Base-by-base conservation (phyloP, 2,797 vertebrate species). In the Diglossa cyanea region DNA sequence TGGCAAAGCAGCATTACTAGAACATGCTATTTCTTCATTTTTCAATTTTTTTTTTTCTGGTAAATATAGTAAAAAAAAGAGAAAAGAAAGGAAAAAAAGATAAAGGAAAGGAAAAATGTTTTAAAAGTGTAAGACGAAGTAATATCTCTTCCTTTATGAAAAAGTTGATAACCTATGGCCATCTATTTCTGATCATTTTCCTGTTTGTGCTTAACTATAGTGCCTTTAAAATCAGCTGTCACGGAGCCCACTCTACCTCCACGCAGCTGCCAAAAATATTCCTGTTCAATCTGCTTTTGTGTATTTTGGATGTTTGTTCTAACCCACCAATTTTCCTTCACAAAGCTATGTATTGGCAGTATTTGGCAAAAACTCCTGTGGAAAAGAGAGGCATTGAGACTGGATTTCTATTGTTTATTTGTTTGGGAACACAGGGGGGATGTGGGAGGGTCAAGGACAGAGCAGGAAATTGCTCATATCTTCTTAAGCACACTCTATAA, bases 241-340 rank as follows among this genome's bases (percentile, higher is more conserved):
- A 78, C 0, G 0, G 13, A 88, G 24, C 72, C 61, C 17, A 50
- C 39, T 65, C 40, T 55, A 58, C 54, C 47, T 94, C 58, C 73
- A 66, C 2, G 0, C n/a, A 93, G 68, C 50, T 87, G 65, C 68
- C 84, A 87, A 77, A 92, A 89, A 88, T 82, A 89, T 57, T 37
- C 40, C 11, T 40, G 18, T 47, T 89, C 2, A 8, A 65, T 74
- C 57, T 84, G 68, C 33, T 92, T 90, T 67, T 82, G 28, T 18
- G 3, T 77, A n/a, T 71, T 92, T 76, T 51, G 42, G n/a, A 47
- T 87, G 53, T 79, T 93, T 88, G 24, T 18, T 84, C 33, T 82
- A 87, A 61, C 45, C 21, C 50, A 87, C 35, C 23, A 30, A 37
- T 81, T 87, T 89, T 85, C 48, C 40, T 77, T 67, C 78, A 65